Conservation (phyloP, 2,888 invertebrate species). For the Psylliodes chrysocephalus region DNA sequence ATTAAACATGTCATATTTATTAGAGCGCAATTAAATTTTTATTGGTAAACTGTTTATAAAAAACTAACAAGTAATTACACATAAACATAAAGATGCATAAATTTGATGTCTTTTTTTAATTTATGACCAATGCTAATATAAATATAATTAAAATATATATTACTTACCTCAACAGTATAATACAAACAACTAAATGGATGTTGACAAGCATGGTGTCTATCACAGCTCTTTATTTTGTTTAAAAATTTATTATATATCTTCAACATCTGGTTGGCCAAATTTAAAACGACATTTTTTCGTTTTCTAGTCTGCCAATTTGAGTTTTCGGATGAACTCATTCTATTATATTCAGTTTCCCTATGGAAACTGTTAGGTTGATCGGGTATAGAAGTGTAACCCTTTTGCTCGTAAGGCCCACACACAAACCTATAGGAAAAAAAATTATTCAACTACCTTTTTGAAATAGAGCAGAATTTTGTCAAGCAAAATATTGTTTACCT, state of each 20-base stretch:
- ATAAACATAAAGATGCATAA: no score
- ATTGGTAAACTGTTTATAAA: no score
- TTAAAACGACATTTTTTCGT: slow-evolving; percentile 58
- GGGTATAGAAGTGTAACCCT: slow-evolving; percentile 57
- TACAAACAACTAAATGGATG: slow-evolving; percentile 73
- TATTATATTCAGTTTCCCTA: slow-evolving; percentile 50
- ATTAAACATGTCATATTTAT: no score
- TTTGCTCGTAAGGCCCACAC: slow-evolving; percentile 72
- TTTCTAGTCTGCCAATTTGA: slow-evolving; percentile 48
- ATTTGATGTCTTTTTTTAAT: no score
- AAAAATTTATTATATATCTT: slow-evolving; percentile 64
- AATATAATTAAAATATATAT: no score
- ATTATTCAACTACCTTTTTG: no score
- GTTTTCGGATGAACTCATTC: slow-evolving; percentile 27
- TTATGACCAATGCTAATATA: no score
- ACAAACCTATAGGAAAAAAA: slow-evolving; percentile 70
- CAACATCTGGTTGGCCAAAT: slow-evolving; percentile 62
- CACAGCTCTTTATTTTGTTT: slow-evolving; percentile 65
- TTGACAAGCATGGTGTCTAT: slow-evolving; percentile 68
- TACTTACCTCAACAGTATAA: slow-evolving; percentile 67
- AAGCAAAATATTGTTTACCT: slow-evolving; percentile 63
- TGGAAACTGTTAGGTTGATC: slow-evolving; percentile 56
- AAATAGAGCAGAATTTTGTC: no score
- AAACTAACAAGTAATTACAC: no score
- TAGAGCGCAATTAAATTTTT: no score